Evolutionary conservation across 2,797 vertebrate species (phyloP).

Genomic region (Harpagifer antarcticus): DNA sequence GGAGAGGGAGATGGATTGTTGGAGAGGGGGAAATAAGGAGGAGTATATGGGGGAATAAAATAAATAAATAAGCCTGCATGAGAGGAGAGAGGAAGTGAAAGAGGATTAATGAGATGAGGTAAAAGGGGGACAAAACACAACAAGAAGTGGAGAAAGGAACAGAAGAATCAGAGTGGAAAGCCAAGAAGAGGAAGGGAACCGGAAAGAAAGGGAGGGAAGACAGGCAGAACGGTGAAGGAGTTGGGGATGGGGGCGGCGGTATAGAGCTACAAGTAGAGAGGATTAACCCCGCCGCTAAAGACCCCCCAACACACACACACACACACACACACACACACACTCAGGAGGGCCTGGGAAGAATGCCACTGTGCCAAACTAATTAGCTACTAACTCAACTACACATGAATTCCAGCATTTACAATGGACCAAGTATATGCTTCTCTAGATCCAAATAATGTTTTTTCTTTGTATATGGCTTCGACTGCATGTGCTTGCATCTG

Average conservation of each 20-base stretch:
- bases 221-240: slow-evolving; percentile 51
- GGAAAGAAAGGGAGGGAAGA: slow-evolving; percentile 34
- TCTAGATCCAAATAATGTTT: slow-evolving; percentile 27
- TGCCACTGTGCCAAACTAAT: slow-evolving; percentile 78
- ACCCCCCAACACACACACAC: slow-evolving; percentile 22
- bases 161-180: slow-evolving; percentile 18
- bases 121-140: slow-evolving; percentile 3
- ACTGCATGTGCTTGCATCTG: not conserved
- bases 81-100: slow-evolving; percentile 14
- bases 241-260: slow-evolving; percentile 40
- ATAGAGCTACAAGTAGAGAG: slow-evolving; percentile 78
- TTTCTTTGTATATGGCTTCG: slow-evolving; percentile 12
- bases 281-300: slow-evolving; percentile 73
- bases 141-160: not conserved
- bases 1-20: slow-evolving; percentile 41
- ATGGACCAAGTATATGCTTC: slow-evolving; percentile 26
- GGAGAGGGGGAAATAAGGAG: slow-evolving; percentile 32
- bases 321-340: slow-evolving; percentile 30
- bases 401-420: slow-evolving; percentile 56
- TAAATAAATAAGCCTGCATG: slow-evolving; percentile 37
- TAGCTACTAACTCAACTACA: slow-evolving; percentile 71
- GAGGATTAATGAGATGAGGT: slow-evolving; percentile 7
- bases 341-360: slow-evolving; percentile 68
- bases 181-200: slow-evolving; percentile 13
- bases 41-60: slow-evolving; percentile 20